These are phyloP conservation scores for Pelecanoides urinatrix DNA, from an alignment of 2,113 vertebrate genomes.

Conservation along the genomic window DNA sequence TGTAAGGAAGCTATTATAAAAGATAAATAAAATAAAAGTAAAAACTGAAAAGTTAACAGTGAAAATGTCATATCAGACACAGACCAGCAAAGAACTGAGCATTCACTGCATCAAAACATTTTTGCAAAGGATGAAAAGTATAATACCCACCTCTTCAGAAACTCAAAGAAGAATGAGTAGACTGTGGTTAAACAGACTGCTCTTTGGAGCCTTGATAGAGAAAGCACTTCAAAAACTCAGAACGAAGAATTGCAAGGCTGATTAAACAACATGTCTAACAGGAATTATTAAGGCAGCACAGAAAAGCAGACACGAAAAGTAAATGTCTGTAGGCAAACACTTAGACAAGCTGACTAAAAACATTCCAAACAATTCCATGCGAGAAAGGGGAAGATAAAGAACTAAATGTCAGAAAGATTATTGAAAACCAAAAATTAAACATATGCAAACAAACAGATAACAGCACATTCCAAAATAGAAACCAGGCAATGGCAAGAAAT, in stretches of 20 bases:
- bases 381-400: not conserved
- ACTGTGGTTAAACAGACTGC: not conserved
- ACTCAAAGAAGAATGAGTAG: not conserved
- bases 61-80: not conserved
- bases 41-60: not conserved
- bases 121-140: not conserved
- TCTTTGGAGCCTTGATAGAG: not conserved
- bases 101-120: not conserved
- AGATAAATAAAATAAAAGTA: not conserved
- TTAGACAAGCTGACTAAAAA: constrained; percentile 4
- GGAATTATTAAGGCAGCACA: not conserved
- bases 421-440: not conserved
- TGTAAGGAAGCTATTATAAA: not conserved
- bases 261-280: not conserved
- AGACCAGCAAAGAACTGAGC: not conserved
- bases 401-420: not conserved
- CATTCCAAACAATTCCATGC: not conserved
- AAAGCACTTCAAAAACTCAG: not conserved
- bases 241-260: not conserved
- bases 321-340: not conserved
- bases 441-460: not conserved
- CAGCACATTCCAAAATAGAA: not conserved
- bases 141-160: not conserved
- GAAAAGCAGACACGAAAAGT: not conserved
- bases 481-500: not conserved